Base-by-base conservation (phyloP, 2,113 vertebrate species). In the Hiodon alosoides region DNA sequence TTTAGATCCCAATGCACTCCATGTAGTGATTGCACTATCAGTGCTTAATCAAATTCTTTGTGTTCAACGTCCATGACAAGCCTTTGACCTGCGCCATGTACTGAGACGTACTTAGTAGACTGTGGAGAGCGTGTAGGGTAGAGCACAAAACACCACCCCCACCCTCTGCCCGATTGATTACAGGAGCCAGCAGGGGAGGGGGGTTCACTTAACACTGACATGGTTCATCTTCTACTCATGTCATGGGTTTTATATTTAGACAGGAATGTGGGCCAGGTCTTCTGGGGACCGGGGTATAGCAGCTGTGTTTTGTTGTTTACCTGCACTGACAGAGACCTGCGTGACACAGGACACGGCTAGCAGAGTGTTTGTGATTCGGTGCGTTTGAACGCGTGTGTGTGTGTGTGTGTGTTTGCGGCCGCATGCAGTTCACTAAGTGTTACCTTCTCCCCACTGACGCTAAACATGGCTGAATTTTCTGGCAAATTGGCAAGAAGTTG, bases 221-320 rank as follows among this genome's bases (percentile, higher is more conserved):
- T 68, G 59, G 69, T 76, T 77, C 66, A 85, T 86, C 78, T 86
- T 81, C 80, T 76, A 1, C 72, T 79, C 75, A 76, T 78, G 80
- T 85, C 83, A 81, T 14, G 11, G 68, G 51, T 69, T 82, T 13
- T 91, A 87, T 88, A 90, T 90, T 90, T 92, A 91, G 89, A 85
- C 64, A 76, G 73, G 84, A 85, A 90, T 89, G 79, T 79, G 61
- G 77, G 67, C 74, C 71, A 81, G 76, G 76, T 69, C 65, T n/a
- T 71, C 60, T 8, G 10, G 75, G 68, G 82, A 80, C 72, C 80
- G 80, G 75, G 83, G 78, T 69, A 79, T 81, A 75, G 67, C 85
- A 85, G 75, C 79, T 83, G 78, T 68, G 58, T 83, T 82, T 61
- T 65, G 73, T 85, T 87, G 85, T 87, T 88, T 89, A 90, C 85